Conservation (phyloP, 2,113 vertebrate genomes). For the Paratilapia polleni region DNA sequence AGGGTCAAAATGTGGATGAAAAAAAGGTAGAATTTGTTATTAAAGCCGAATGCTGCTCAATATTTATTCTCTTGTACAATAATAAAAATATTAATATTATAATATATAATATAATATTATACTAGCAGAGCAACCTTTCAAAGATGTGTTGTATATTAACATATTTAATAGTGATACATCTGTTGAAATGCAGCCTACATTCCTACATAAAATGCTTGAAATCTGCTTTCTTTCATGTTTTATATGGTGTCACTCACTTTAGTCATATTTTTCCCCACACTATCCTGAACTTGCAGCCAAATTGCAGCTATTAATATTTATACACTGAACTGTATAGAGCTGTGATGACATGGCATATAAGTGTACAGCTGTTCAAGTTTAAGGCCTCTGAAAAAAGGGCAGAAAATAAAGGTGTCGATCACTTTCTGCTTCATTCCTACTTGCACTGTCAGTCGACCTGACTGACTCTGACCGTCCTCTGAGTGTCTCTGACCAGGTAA, state of each 20-base stretch:
- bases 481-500: constrained; percentile 6
- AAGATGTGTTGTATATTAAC: too few species aligned
- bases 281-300: not conserved
- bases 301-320: not conserved
- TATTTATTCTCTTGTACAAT: too few species aligned
- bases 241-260: not conserved
- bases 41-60: too few species aligned
- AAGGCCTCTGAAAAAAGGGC: not conserved
- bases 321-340: not conserved
- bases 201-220: too few species aligned
- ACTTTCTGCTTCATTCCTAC: constrained; percentile 10
- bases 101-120: too few species aligned
- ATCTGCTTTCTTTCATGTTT: too few species aligned
- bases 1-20: too few species aligned
- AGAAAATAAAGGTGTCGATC: not conserved
- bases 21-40: too few species aligned
- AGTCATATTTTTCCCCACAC: not conserved
- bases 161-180: too few species aligned
- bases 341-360: not conserved
- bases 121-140: too few species aligned
- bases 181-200: too few species aligned
- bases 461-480: not conserved
- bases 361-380: not conserved
- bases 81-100: too few species aligned
- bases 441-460: not conserved